phyloP scores from a whole-genome alignment of 2,797 vertebrate genomes.

The Parauchenoglanis ngamensis region DNA sequence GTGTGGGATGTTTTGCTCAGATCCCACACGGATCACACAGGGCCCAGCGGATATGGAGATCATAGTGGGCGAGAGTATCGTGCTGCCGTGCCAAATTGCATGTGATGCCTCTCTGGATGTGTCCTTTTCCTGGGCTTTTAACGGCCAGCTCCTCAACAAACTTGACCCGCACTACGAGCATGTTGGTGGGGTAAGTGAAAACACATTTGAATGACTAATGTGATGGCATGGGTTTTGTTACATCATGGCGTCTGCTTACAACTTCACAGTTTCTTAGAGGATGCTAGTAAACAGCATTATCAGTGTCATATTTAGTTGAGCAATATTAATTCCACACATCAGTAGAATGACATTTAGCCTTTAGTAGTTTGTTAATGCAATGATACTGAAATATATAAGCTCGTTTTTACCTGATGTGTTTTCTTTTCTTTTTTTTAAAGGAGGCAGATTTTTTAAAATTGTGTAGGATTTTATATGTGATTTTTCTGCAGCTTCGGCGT shows the following conservation, averaged over 20 bases:
- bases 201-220: neutral
- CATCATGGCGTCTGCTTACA: neutral
- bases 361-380: neutral
- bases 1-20: constrained; percentile 67
- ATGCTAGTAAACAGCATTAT: neutral
- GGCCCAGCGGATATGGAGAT: constrained; percentile 91
- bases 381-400: neutral
- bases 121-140: constrained; percentile 94
- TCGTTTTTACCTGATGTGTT: neutral
- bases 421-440: neutral
- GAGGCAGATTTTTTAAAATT: neutral
- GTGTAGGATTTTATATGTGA: neutral
- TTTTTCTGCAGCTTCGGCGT: neutral
- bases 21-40: constrained; percentile 88
- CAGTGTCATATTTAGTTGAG: neutral
- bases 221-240: neutral
- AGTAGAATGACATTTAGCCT: neutral
- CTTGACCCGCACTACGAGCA: constrained; percentile 89
- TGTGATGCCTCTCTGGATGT: constrained; percentile 89
- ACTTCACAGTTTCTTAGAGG: neutral
- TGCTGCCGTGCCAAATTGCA: constrained; percentile 90
- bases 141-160: constrained; percentile 83
- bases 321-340: neutral
- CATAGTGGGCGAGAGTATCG: constrained; percentile 90
- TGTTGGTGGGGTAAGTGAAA: constrained; percentile 87